Percentiles rank a stretch among this genome's conserved stretches.
phyloP scores from a whole-genome alignment of 2,888 invertebrate species.

The Stenchaetothrips biformis region DNA sequence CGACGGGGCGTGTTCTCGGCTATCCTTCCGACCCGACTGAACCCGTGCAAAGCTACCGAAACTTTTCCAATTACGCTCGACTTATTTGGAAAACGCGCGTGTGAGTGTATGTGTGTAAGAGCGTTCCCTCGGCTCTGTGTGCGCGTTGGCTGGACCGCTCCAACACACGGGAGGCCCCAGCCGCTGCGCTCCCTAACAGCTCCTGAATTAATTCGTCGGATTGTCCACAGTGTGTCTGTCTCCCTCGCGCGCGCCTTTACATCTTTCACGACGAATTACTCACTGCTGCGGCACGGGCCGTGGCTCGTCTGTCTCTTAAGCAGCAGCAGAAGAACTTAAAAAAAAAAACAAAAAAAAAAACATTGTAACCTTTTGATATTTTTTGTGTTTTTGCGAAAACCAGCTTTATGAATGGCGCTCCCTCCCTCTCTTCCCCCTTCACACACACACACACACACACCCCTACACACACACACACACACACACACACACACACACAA shows the following conservation, averaged over 20 bases:
- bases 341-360: too few relatives aligned
- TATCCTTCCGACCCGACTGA: not conserved
- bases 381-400: not conserved
- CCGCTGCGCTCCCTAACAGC: not conserved
- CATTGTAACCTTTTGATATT: too few relatives aligned
- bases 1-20: not conserved
- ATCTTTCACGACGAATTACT: not conserved
- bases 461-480: too few relatives aligned
- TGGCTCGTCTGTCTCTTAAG: not conserved
- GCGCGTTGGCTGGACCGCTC: not conserved
- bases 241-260: not conserved
- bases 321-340: not conserved
- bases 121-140: not conserved
- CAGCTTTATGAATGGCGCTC: not conserved
- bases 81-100: not conserved
- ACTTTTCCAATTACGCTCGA: conserved; percentile 18
- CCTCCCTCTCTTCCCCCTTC: not conserved
- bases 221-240: not conserved
- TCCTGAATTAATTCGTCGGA: not conserved
- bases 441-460: too few relatives aligned
- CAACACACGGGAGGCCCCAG: not conserved
- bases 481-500: not conserved
- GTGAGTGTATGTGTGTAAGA: not conserved
- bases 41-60: not conserved
- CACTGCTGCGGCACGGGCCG: not conserved